Conservation (phyloP, 1,140 invertebrate species). For the Tigriopus japonicus region DNA sequence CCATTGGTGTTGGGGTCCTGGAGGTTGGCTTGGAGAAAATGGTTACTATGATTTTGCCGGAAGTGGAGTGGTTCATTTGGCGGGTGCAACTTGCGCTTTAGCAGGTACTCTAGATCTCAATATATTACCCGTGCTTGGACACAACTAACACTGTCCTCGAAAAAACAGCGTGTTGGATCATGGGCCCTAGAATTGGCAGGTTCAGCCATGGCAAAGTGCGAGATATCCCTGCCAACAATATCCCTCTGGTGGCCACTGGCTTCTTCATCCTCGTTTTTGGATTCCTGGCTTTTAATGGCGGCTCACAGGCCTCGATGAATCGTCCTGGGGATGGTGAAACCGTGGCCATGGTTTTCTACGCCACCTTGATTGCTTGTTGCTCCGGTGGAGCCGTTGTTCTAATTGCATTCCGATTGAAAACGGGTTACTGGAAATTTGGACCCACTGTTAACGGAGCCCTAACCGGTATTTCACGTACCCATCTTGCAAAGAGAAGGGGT, state of each 20-base stretch:
- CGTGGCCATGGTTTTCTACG: constrained; percentile 30
- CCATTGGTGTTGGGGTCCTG: constrained; percentile 20
- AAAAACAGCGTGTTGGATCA: constrained; percentile 17
- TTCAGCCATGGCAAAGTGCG: constrained; percentile 20
- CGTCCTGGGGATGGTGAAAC: constrained; percentile 27
- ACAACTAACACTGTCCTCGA: no score
- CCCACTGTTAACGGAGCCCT: constrained; percentile 11
- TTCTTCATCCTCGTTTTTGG: constrained; percentile 37
- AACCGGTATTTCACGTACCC: constrained; percentile 32
- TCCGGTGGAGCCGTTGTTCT: constrained; percentile 29
- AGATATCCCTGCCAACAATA: neutral
- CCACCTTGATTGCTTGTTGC: constrained; percentile 33
- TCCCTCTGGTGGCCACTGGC: constrained; percentile 31
- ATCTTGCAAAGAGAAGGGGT: no score
- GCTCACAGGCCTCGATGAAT: constrained; percentile 24
- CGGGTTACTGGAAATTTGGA: neutral
- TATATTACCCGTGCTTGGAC: no score
- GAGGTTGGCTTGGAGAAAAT: constrained; percentile 17
- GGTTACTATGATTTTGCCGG: constrained; percentile 27
- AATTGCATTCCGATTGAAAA: constrained; percentile 20
- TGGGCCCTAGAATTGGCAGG: constrained; percentile 31
- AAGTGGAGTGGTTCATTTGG: constrained; percentile 31
- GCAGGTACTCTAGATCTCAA: constrained; percentile 27
- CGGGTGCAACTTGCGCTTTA: constrained; percentile 34
- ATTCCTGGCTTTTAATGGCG: constrained; percentile 41